Evolutionary conservation across 2,888 invertebrate genomes (phyloP), one percentile per base, ranked within the genome.

Genomic region (Lasius fuliginosus): DNA sequence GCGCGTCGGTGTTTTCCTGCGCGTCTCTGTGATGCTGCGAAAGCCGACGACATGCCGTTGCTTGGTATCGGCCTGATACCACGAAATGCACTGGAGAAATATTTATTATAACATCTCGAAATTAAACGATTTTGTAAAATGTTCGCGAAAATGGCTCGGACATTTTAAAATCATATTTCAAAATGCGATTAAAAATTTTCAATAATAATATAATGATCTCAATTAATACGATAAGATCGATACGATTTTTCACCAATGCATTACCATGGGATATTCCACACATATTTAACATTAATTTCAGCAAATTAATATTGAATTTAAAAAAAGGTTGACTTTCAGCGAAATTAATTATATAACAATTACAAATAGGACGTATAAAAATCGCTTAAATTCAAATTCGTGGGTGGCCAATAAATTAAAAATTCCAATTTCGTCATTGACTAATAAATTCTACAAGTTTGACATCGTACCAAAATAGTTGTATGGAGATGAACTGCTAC

Each of bases 1-100:
- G 33, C 81, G 18, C 74, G 68, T 23, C 79, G 56, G 65, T 84
- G 84, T 86, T 90, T 89, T 87, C 87, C 90, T 84, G 68, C 85
- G 83, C 75, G 64, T 68, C 75, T 64, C 76, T 30, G 79, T 65
- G 60, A 85, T 82, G 83, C 82, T 81, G 8, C 49, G 64, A 81
- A 82, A 46, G 69, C 64, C 65, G 81, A 68, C 75, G 46, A 71
- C 42, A 58, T 23, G 36, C 11, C 12, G 33, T 33, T 9, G 2
- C 77, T 75, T 15, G n/a, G 56, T 64, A 64, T 71, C 82, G 27
- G 27, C 18, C 33, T 23, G 33, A 46, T 27, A 46, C 9, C 69
- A 65, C 18, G 30, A 36, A 36, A 46, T 23, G 36, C 36, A 36
- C 5, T 68, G 9, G 1, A n/a, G 15, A 68, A n/a, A 46, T 18